Percentiles rank a stretch among this genome's conserved stretches.
These are phyloP conservation scores for Glaucomys volans DNA, from an alignment of 2,113 vertebrate species.

Conservation along the genomic window DNA sequence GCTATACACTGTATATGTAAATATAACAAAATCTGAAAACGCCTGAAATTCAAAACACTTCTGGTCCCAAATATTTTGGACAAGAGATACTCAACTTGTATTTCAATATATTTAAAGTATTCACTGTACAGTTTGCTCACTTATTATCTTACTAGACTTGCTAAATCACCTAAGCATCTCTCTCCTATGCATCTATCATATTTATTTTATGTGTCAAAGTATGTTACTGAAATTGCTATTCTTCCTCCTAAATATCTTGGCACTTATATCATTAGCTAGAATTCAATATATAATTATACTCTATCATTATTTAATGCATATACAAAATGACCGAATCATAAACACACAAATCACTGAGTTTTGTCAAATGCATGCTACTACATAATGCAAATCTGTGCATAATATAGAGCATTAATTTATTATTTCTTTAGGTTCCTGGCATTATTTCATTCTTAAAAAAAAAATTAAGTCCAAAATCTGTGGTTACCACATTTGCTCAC, in stretches of 20 bases:
- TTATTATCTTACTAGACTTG: neutral
- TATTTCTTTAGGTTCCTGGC: conserved; percentile 59
- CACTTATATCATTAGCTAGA: neutral
- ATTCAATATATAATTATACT: neutral
- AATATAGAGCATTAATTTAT: conserved; percentile 56
- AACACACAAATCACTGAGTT: neutral
- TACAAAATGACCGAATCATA: neutral
- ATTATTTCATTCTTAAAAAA: conserved; percentile 75
- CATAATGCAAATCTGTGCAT: neutral
- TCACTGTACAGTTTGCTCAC: neutral
- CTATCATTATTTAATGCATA: neutral
- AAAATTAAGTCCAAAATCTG: conserved; percentile 76
- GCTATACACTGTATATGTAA: neutral
- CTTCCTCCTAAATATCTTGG: neutral
- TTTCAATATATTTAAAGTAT: neutral
- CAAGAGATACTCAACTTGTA: neutral
- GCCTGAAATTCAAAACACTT: neutral
- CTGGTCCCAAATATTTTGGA: neutral
- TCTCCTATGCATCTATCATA: neutral
- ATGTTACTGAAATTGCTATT: neutral
- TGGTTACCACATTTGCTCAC: conserved; percentile 75
- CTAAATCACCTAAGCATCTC: neutral
- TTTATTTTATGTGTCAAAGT: neutral
- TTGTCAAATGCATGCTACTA: neutral
- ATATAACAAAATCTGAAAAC: neutral